Evolutionary conservation across 2,113 vertebrate genomes (phyloP).

Genomic region (Pygoscelis antarcticus): DNA sequence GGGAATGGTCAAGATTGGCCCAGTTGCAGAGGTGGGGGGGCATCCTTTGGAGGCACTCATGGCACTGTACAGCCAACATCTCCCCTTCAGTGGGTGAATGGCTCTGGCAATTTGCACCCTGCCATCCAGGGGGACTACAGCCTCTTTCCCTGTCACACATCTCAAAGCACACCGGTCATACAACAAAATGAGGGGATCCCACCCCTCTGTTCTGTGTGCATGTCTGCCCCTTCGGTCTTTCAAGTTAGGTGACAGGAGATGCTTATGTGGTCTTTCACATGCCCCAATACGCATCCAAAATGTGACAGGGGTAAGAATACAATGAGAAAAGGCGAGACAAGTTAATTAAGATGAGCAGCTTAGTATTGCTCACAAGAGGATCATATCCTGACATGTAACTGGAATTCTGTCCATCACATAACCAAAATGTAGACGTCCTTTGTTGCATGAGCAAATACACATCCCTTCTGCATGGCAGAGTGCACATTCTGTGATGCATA

Average conservation of each 20-base stretch:
- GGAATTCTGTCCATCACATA: background rate
- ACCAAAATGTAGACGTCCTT: background rate
- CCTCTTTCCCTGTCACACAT: background rate
- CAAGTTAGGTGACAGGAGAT: background rate
- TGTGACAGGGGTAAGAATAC: background rate
- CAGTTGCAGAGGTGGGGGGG: no score
- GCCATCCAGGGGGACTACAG: background rate
- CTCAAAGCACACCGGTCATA: background rate
- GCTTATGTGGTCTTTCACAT: background rate
- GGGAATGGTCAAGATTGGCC: background rate
- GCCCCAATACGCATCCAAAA: background rate
- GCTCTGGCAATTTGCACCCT: background rate
- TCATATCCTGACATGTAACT: background rate
- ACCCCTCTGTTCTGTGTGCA: background rate
- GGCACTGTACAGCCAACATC: background rate
- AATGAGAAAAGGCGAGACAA: background rate
- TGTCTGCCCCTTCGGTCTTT: background rate
- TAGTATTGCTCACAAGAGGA: background rate
- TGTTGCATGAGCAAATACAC: background rate
- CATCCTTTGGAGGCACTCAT: background rate
- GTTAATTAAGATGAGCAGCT: background rate
- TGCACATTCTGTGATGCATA: accelerated
- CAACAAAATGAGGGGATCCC: background rate
- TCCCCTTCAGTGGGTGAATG: background rate
- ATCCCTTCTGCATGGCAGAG: background rate